Percentiles rank a stretch among this genome's conserved stretches.
phyloP scores from a whole-genome alignment of 1,140 invertebrate species.

The Panagrolaimus sp. region DNA sequence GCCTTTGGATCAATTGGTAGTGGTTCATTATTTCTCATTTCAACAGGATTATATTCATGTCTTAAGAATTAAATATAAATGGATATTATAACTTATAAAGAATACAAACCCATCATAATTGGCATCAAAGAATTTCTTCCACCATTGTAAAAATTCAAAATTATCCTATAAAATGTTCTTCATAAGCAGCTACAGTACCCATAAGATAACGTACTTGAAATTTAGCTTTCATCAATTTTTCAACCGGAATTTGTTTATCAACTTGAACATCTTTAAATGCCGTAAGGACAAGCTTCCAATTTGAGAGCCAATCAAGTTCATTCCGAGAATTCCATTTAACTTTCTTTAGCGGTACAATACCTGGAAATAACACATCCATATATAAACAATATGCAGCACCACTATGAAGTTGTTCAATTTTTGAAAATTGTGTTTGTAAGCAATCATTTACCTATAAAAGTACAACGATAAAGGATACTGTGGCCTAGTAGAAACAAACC shows the following conservation, averaged over 20 bases:
- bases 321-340: constrained; percentile 96
- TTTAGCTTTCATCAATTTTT: constrained; percentile 90
- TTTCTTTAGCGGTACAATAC: constrained; percentile 78
- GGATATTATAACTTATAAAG: too few species aligned
- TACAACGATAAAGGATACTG: too few species aligned
- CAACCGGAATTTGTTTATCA: constrained; percentile 96
- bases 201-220: constrained; percentile 67
- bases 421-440: constrained; percentile 69
- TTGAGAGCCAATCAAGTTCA: constrained; percentile 98
- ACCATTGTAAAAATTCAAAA: constrained; percentile 99
- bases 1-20: not conserved
- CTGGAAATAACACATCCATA: constrained; percentile 98
- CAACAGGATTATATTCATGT: constrained; percentile 83
- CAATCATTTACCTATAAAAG: constrained; percentile 74
- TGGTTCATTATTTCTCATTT: constrained; percentile 72
- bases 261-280: constrained; percentile 93
- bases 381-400: constrained; percentile 62
- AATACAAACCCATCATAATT: constrained; percentile 98
- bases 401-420: constrained; percentile 96
- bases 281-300: constrained; percentile 97
- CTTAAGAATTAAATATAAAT: too few species aligned
- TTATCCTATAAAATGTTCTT: constrained; percentile 58
- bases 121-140: constrained; percentile 99
- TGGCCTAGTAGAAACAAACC: constrained; percentile 60
- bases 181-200: not conserved